Evolutionary conservation across 2,797 vertebrate genomes (phyloP), one percentile per base, ranked within the genome.

Genomic region (Oryzias dopingdopingensis): DNA sequence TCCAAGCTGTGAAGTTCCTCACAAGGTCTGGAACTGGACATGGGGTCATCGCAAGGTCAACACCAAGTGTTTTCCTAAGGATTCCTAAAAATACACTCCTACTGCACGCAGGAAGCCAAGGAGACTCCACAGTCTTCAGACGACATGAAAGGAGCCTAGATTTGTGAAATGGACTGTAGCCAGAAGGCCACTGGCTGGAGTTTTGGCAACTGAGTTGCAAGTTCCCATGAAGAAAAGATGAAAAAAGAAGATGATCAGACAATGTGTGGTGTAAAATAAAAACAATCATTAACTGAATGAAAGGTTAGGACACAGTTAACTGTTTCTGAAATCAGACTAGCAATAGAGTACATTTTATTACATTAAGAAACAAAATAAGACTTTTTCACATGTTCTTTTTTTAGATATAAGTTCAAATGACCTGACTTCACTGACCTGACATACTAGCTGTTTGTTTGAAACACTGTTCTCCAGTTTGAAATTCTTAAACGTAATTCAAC

Each of bases 1-100:
- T 88, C 85, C 85, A 88, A 88, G 81, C 83, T 91, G 90, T 81
- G 87, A 92, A 91, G 91, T 92, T 90, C 88, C 87, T 89, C 88
- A 90, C 80, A 62, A 37, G 72, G 56, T 70, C 64, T 88, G 90
- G 86, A 85, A 87, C 67, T 79, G 65, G 80, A 80, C 86, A 80
- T 64, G 73, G 82, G 88, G 89, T 92, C 85, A 73, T 59, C 42
- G 29, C 45, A 44, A 70, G 90, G 88, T 91, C 88, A 89, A 84
- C 78, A 74, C 62, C 56, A 68, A 83, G 78, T 77, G 78, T 81
- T 85, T 85, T 90, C 76, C 70, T 59, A 65, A 84, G 78, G 73
- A 86, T 83, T 85, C 76, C 85, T 87, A 83, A 88, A 88, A 88
- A 88, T 84, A 88, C 78, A 56, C 52, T 76, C 83, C 78, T 62